Conservation (phyloP, 2,888 invertebrate species). For the Ephialtes manifestator region DNA sequence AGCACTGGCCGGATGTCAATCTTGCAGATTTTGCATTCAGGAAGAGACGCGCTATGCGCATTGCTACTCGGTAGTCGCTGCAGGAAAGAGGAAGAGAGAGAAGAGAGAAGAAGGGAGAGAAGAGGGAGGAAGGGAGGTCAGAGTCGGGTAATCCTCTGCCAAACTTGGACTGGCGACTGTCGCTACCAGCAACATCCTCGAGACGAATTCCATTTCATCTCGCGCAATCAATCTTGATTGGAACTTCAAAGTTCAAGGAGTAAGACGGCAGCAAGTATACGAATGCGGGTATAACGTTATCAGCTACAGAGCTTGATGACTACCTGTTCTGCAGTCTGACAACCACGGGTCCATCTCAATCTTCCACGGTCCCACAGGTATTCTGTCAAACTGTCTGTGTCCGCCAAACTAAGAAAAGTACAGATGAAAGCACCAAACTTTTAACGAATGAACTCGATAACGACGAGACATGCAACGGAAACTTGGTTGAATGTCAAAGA, state of each 20-base stretch:
- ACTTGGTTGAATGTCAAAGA: constrained; percentile 43
- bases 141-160: constrained; percentile 33
- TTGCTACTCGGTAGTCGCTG: constrained; percentile 58
- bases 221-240: constrained; percentile 82
- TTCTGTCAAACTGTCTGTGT: constrained; percentile 15
- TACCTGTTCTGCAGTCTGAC: constrained; percentile 30
- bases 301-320: background rate
- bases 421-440: constrained; percentile 52
- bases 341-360: constrained; percentile 32
- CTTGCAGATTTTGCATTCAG: constrained; percentile 63
- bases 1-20: constrained; percentile 73
- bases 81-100: constrained; percentile 26
- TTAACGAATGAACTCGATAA: constrained; percentile 47
- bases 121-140: background rate
- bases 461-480: constrained; percentile 20
- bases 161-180: constrained; percentile 48
- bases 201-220: constrained; percentile 81
- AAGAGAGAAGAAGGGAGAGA: constrained; percentile 7
- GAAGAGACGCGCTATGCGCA: constrained; percentile 38
- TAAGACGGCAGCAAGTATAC: constrained; percentile 44
- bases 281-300: constrained; percentile 21
- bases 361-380: constrained; percentile 11
- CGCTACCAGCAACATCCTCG: constrained; percentile 71
- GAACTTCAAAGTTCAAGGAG: constrained; percentile 78
- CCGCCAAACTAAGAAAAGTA: constrained; percentile 32